Conservation (phyloP, 2,888 invertebrate species). For the Urechis unicinctus region DNA sequence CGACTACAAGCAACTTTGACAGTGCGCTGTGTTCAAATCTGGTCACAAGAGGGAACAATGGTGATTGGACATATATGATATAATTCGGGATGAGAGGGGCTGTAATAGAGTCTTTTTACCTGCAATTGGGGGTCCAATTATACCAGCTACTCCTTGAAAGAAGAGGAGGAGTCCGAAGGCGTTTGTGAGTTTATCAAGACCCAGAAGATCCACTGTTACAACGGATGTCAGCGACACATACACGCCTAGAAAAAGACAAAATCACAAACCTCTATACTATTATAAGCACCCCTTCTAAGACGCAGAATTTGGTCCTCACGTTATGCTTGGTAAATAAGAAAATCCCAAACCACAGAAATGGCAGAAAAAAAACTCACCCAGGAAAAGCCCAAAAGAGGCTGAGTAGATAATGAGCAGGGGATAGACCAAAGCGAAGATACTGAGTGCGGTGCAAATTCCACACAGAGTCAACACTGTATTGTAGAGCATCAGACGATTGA, state of each 20-base stretch:
- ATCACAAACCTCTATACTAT: background rate
- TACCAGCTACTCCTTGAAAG: slow-evolving; percentile 88
- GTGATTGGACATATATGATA: too few relatives aligned
- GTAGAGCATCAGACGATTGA: slow-evolving; percentile 85
- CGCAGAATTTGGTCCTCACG: too few relatives aligned
- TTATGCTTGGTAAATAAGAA: too few relatives aligned
- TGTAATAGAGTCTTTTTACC: too few relatives aligned
- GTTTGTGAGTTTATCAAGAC: slow-evolving; percentile 88
- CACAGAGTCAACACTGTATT: slow-evolving; percentile 80
- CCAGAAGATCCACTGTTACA: slow-evolving; percentile 86
- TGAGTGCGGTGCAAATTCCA: slow-evolving; percentile 77
- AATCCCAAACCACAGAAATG: too few relatives aligned
- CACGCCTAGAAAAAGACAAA: slow-evolving; percentile 57
- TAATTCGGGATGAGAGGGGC: too few relatives aligned
- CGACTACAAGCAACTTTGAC: too few relatives aligned
- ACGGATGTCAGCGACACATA: slow-evolving; percentile 96
- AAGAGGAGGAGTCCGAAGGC: slow-evolving; percentile 86
- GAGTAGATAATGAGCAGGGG: slow-evolving; percentile 70
- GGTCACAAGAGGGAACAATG: too few relatives aligned
- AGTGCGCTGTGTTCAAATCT: too few relatives aligned
- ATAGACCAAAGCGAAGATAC: slow-evolving; percentile 70
- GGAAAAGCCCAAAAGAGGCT: slow-evolving; percentile 42
- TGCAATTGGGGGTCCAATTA: slow-evolving; percentile 86
- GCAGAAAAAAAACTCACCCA: slow-evolving; percentile 28
- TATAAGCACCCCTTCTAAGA: too few relatives aligned